Percentiles rank a stretch among this genome's conserved stretches.
phyloP scores from a whole-genome alignment of 2,113 vertebrate species.

The Pseudorectes ferrugineus region DNA sequence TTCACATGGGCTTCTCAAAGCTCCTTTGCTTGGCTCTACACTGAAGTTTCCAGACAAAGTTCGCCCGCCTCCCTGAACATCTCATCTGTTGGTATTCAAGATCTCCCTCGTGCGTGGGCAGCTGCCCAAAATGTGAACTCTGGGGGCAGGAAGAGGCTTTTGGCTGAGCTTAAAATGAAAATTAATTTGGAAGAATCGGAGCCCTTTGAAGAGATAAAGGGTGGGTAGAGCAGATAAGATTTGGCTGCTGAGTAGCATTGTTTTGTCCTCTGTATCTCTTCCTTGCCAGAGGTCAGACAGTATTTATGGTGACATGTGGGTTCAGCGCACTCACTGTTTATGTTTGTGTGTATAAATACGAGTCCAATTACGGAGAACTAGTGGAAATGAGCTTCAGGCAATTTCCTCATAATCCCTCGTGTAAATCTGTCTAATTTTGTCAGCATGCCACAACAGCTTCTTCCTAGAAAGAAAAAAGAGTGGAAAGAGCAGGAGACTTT shows the following conservation, averaged over 20 bases:
- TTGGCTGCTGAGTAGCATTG: background rate
- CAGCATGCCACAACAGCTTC: conserved; percentile 6
- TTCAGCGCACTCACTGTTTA: background rate
- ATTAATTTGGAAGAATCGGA: background rate
- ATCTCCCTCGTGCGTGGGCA: background rate
- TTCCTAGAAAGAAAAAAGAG: background rate
- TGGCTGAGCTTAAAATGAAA: conserved; percentile 20
- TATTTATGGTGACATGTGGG: conserved; percentile 39
- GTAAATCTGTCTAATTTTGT: conserved; percentile 53
- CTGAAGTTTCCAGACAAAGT: background rate
- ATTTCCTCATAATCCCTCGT: conserved; percentile 45
- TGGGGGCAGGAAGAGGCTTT: background rate
- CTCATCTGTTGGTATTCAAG: background rate
- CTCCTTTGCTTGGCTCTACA: background rate
- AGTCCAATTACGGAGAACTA: conserved; percentile 25
- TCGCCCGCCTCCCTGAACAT: background rate
- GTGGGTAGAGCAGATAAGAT: conserved; percentile 17
- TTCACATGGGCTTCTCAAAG: background rate
- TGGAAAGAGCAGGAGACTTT: background rate
- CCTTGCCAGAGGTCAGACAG: conserved; percentile 43
- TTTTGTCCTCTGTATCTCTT: background rate
- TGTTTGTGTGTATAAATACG: conserved; percentile 25
- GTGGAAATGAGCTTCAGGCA: conserved; percentile 53
- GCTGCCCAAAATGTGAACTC: background rate
- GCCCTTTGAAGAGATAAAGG: conserved; percentile 6